Percentiles rank a stretch among this genome's conserved stretches.
Conservation (phyloP, 2,797 vertebrate genomes). For the Acrocephalus scirpaceus region DNA sequence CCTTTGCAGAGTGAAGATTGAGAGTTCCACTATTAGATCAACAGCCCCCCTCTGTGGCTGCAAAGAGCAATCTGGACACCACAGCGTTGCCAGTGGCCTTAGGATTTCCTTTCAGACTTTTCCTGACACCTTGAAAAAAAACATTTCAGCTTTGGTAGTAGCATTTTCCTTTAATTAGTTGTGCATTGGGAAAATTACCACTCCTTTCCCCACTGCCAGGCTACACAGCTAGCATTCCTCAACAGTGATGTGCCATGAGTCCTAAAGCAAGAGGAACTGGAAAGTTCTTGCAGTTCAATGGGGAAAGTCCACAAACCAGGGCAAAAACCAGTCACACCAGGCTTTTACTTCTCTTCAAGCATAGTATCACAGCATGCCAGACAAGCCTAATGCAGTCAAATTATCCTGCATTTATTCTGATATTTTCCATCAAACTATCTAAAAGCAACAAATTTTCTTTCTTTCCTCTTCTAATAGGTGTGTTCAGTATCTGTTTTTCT, state of each 20-base stretch:
- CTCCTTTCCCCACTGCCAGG: not conserved
- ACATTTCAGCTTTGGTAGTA: not conserved
- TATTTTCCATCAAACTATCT: not conserved
- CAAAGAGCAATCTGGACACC: not conserved
- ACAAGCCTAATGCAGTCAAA: not conserved
- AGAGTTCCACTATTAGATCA: not conserved
- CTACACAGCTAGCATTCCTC: not conserved
- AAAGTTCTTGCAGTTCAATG: not conserved
- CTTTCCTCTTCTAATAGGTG: not conserved
- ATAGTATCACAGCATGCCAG: not conserved
- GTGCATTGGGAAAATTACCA: not conserved
- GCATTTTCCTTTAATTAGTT: not conserved
- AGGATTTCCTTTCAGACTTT: not conserved
- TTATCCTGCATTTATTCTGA: not conserved
- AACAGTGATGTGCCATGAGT: not conserved
- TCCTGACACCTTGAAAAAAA: not conserved
- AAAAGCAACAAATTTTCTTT: not conserved
- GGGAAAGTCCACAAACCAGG: not conserved
- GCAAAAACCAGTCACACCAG: not conserved
- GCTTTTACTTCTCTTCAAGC: not conserved
- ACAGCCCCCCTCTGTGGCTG: conserved; percentile 61
- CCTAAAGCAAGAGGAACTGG: not conserved
- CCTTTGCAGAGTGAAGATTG: not conserved
- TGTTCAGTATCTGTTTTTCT: not conserved
- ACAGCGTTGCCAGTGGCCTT: not conserved